Evolutionary conservation across 2,888 invertebrate species (phyloP), one percentile per base, ranked within the genome.

Genomic region (Drosophila affinis): DNA sequence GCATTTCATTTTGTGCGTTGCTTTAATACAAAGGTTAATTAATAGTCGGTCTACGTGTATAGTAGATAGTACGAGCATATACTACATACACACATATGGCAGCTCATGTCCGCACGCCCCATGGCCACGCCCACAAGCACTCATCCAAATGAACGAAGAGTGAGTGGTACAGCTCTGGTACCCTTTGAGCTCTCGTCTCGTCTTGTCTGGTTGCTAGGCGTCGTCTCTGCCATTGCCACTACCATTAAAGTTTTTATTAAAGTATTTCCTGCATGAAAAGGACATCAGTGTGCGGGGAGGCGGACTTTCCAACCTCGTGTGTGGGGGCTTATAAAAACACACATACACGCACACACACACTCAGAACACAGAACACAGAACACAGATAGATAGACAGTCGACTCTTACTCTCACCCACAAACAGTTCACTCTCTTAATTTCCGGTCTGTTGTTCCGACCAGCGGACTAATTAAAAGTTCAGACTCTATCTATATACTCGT

Each of bases 381-480:
- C 48, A 39, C 14, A 57, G 17, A 46, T 12, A 7, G 17, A 51
- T 10, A 12, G n/a, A 12, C 44, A 45, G 12, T 44, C 27, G n/a
- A 6, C 18, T 21, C 21, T 3, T 3, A 21, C 34, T 10, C 32
- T 70, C 59, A 70, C 57, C 69, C 68, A 57, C 52, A 68, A 56
- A 67, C 56, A 70, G 84, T 76, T 89, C 76, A 73, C 59, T 89
- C 73, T 75, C 79, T 85, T 85, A 89, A 89, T 85, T 85, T 85
- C 89, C 89, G 85, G 89, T 77, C 67, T 84, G 82, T 76, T 85
- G 79, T 88, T 76, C 85, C 69, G 60, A 39, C 65, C 67, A 76
- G 79, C 61, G 89, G 72, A 81, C 89, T 89, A 87, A 85, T 85
- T 85, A 87, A 85, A 84, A 88, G 79, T 87, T 85, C 75, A 81